Evolutionary conservation across 2,797 vertebrate genomes (phyloP), one percentile per base, ranked within the genome.

Genomic region (Rhadinocentrus ornatus): DNA sequence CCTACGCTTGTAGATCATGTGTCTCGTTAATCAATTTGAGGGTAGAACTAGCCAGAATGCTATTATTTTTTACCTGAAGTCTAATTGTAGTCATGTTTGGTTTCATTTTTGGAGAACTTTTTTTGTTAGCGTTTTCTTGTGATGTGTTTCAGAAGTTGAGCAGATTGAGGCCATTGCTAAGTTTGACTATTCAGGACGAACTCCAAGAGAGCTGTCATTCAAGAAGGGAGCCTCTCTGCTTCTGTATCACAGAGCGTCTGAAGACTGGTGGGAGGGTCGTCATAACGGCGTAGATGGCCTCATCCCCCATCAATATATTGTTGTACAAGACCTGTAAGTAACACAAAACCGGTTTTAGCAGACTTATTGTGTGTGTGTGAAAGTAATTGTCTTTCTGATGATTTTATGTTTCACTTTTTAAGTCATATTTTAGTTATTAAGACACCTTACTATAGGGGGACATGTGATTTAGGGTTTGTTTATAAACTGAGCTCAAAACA

Each of bases 261-360:
- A 98, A 53, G 97, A 98, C 91, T 98, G 97, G 97, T 98, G 97
- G 97, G 97, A 98, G 85, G 97, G 97, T 1, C 95, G 97, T 1
- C 97, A 98, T 76, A 98, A 98, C 0, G 97, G 97, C 0, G 95
- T 98, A 74, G 97, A 98, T 0, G 97, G 97, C 20, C 95, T 98
- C 80, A 98, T 98, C 82, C 97, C 97, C 2, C 97, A 98, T 86
- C 97, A 98, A 91, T 98, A 98, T 92, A 98, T 98, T 6, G 97
- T 98, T 29, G 97, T 98, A 26, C 97, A 98, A 82, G 97, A 98
- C 91, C 94, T 97, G 97, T 98, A 91, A 95, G 97, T 96, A 56
- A 16, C 35, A 63, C 7, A 44, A 37, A 7, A 60, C 16, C 22
- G 24, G n/a, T 68, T 57, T 65, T 34, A 48, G 31, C 12, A 29